These are phyloP conservation scores for Ctenopoma kingsleyae DNA, from an alignment of 2,797 vertebrate species.

Conservation along the genomic window DNA sequence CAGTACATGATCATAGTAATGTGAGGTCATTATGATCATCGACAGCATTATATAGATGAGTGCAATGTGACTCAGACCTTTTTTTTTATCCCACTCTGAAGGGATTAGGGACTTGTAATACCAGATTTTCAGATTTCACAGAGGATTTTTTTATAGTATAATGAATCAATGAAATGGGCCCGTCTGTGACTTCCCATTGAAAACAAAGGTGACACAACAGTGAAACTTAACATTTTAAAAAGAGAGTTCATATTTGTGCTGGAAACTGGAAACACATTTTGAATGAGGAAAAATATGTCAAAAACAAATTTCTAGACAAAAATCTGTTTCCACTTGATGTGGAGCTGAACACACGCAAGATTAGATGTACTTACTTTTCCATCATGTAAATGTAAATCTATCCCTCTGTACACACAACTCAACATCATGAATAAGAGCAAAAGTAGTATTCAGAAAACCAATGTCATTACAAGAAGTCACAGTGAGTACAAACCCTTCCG, in stretches of 20 bases:
- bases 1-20: conserved; percentile 21
- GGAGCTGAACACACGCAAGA: too few relatives aligned
- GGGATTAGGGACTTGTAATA: conserved; percentile 65
- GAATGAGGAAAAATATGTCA: too few relatives aligned
- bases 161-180: conserved; percentile 42
- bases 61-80: conserved; percentile 43
- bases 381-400: background rate
- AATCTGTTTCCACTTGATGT: too few relatives aligned
- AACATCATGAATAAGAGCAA: background rate
- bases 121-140: conserved; percentile 66
- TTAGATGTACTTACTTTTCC: background rate
- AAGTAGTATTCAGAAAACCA: conserved; percentile 18
- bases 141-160: conserved; percentile 40
- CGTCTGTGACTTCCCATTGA: conserved; percentile 23
- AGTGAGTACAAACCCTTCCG: conserved; percentile 6
- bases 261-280: too few relatives aligned
- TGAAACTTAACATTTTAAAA: background rate
- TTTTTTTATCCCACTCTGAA: conserved; percentile 58
- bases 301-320: too few relatives aligned
- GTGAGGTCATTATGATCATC: conserved; percentile 37
- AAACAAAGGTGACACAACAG: conserved; percentile 7
- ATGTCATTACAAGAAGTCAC: conserved; percentile 13
- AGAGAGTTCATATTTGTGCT: too few relatives aligned
- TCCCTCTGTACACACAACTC: background rate
- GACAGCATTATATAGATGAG: conserved; percentile 45